phyloP scores from a whole-genome alignment of 2,888 invertebrate genomes.

The Agelastica alni region DNA sequence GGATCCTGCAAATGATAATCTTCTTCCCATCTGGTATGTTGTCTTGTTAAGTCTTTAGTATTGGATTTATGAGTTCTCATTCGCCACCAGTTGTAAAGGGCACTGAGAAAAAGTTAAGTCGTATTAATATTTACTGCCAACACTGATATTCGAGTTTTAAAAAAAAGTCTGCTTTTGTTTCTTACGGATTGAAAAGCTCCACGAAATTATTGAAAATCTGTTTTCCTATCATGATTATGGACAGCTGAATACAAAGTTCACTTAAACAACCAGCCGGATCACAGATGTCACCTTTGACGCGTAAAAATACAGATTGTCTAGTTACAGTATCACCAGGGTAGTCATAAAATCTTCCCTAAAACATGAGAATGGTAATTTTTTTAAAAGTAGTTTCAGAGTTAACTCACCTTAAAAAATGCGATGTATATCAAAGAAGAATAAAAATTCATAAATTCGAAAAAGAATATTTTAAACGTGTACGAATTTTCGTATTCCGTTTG shows the following conservation, averaged over 20 bases:
- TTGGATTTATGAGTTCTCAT: slow-evolving; percentile 76
- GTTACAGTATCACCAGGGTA: slow-evolving; percentile 83
- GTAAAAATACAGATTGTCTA: slow-evolving; percentile 73
- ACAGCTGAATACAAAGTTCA: slow-evolving; percentile 91
- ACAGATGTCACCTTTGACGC: slow-evolving; percentile 81
- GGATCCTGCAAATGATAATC: slow-evolving; percentile 93
- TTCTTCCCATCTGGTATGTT: slow-evolving; percentile 88
- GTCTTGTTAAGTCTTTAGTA: slow-evolving; percentile 72
- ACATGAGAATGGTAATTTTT: slow-evolving; percentile 11
- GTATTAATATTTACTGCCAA: no score
- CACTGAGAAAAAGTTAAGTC: no score
- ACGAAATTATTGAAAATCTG: slow-evolving; percentile 92
- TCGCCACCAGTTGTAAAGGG: slow-evolving; percentile 89
- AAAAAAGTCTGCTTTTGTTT: neutral
- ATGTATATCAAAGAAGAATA: slow-evolving; percentile 99
- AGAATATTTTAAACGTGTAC: slow-evolving; percentile 96
- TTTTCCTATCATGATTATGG: slow-evolving; percentile 95
- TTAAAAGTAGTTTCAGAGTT: neutral
- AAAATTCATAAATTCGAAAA: slow-evolving; percentile 98
- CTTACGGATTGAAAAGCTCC: slow-evolving; percentile 87
- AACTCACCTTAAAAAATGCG: slow-evolving; percentile 94
- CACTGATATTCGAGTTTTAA: neutral
- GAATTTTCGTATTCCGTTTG: slow-evolving; percentile 97
- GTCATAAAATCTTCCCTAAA: slow-evolving; percentile 83
- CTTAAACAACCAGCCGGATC: slow-evolving; percentile 92